Evolutionary conservation across 1,140 invertebrate species (phyloP).

Genomic region (Grapholita molesta): DNA sequence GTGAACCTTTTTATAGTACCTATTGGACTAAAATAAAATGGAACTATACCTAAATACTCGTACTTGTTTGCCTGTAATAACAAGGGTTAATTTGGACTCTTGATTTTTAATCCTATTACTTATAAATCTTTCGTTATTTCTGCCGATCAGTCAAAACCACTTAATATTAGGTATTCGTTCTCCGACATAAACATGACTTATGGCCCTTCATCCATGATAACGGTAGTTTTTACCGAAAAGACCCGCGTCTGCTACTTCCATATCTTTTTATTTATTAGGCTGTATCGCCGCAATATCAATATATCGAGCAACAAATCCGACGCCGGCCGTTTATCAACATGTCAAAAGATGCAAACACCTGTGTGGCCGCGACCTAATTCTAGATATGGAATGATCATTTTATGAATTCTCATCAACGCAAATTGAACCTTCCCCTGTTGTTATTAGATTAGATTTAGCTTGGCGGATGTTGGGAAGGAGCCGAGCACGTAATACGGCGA

Average conservation of each 20-base stretch:
- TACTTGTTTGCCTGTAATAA: too few species aligned
- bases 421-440: neutral
- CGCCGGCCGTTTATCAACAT: neutral
- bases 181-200: neutral
- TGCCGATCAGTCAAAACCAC: neutral
- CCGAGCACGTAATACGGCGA: neutral
- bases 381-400: neutral
- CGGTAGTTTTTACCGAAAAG: neutral
- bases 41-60: too few species aligned
- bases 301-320: neutral
- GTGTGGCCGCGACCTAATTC: conserved; percentile 4
- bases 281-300: neutral
- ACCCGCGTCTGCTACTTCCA: neutral
- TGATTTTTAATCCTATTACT: too few species aligned
- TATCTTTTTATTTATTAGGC: conserved; percentile 6
- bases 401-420: neutral
- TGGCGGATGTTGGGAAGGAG: neutral
- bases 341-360: conserved; percentile 1
- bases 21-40: too few species aligned
- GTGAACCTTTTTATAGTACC: too few species aligned
- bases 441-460: neutral
- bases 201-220: neutral
- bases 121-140: too few species aligned
- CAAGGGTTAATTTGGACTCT: too few species aligned
- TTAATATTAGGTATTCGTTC: neutral